Evolutionary conservation across 1,140 invertebrate species (phyloP), one percentile per base, ranked within the genome.

Genomic region (Neodiprion virginianus): DNA sequence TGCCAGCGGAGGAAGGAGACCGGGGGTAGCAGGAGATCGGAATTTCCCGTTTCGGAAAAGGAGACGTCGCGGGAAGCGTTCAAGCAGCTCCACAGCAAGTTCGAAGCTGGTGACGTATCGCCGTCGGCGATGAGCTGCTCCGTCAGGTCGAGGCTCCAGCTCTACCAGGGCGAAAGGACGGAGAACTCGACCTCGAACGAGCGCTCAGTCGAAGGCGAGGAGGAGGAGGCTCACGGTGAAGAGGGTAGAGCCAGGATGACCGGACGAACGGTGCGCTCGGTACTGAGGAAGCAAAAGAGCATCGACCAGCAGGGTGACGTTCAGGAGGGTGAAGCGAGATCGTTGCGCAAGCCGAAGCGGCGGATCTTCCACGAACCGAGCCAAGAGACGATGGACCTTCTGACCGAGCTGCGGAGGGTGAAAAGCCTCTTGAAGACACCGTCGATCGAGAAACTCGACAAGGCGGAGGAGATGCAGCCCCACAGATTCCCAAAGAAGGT

Each of bases 301-400:
- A 78, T 88, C n/a, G 86, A 88, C 17, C 21, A 72, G 79, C 85
- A n/a, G 68, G 75, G 2, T 47, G 81, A 80, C 69, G 84, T 85
- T 50, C 81, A 84, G 5, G 85, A 86, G 67, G 78, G 69, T 14
- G 85, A 87, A 48, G 78, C 77, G 0, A 80, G 79, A 48, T 83
- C 81, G 8, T 47, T 82, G 11, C 78, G 79, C 40, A 74, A 81
- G 67, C 77, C 82, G 4, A 80, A 81, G 73, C 74, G 80, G 14
- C 79, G 77, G 8, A 83, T 88, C 49, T 67, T 83, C n/a, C 86
- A 87, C 68, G 86, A 88, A 23, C 87, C 86, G 2, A 88, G 86
- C 0, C 87, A 89, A 72, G 87, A 89, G 70, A 88, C 87, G 0
- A 83, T 88, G 78, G 84, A 89, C 74, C 70, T 89, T 11, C 53